Percentiles rank a stretch among this genome's conserved stretches.
Evolutionary conservation across 2,113 vertebrate species (phyloP).

Genomic region (Carassius carassius): DNA sequence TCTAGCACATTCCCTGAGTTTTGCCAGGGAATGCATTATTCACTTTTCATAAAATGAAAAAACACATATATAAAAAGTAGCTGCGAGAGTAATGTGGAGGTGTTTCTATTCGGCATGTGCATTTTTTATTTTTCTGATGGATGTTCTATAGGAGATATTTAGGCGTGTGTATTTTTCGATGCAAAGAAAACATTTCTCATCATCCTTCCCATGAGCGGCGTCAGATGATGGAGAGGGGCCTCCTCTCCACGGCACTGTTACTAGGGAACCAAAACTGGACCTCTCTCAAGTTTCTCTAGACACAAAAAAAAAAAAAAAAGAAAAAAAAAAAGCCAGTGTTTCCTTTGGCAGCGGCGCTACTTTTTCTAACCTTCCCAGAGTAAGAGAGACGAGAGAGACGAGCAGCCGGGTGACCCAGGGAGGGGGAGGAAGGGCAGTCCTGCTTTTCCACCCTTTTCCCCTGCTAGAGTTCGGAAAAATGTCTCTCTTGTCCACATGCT

Average conservation of each 20-base stretch:
- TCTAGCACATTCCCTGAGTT: not conserved
- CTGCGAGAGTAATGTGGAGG: not conserved
- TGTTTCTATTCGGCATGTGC: not conserved
- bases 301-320: constrained; percentile 1
- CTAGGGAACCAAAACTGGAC: constrained; percentile 57
- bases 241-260: constrained; percentile 53
- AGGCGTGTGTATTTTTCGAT: constrained; percentile 52
- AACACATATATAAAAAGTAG: not conserved
- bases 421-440: constrained; percentile 75
- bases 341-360: constrained; percentile 53
- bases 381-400: constrained; percentile 16
- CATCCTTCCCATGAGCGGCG: constrained; percentile 48
- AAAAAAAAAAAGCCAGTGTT: constrained; percentile 52
- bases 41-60: not conserved
- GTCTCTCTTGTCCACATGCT: constrained; percentile 43
- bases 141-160: constrained; percentile 36
- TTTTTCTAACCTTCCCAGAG: constrained; percentile 58
- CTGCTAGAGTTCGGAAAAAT: constrained; percentile 61
- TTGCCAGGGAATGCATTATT: not conserved
- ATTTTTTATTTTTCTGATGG: constrained; percentile 24
- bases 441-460: constrained; percentile 64
- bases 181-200: constrained; percentile 56
- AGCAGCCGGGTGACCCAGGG: constrained; percentile 73
- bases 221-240: constrained; percentile 57
- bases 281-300: constrained; percentile 60